Percentiles rank a stretch among this genome's conserved stretches.
Conservation (phyloP, 2,113 vertebrate species). For the Aythya baeri region DNA sequence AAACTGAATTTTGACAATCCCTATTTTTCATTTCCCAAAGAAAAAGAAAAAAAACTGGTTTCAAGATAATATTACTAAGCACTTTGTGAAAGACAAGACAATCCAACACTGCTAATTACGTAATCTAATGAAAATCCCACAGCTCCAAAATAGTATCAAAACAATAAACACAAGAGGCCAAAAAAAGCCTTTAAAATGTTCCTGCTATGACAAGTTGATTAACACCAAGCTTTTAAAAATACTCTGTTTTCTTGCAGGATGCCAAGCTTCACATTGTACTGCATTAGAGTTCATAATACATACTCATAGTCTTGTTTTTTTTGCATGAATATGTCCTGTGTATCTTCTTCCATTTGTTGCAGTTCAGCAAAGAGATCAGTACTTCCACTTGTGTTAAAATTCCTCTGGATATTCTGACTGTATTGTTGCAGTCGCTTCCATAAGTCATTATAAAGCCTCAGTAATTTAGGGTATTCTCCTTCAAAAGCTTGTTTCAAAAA, state of each 20-base stretch:
- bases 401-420: constrained; percentile 87
- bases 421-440: constrained; percentile 97
- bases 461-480: constrained; percentile 95
- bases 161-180: not conserved
- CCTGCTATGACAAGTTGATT: not conserved
- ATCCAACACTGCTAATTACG: not conserved
- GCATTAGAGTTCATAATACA: constrained; percentile 51
- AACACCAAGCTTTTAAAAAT: not conserved
- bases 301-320: constrained; percentile 90
- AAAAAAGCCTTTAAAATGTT: not conserved
- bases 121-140: not conserved
- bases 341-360: constrained; percentile 80
- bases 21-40: not conserved
- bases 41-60: not conserved
- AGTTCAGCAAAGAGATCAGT: constrained; percentile 81
- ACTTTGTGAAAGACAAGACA: not conserved
- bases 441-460: constrained; percentile 94
- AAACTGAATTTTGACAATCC: not conserved
- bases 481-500: constrained; percentile 97
- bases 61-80: not conserved
- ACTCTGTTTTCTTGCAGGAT: not conserved
- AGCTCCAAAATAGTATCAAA: not conserved
- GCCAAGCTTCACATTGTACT: not conserved
- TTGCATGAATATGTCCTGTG: constrained; percentile 86
- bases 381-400: constrained; percentile 71